Conservation (phyloP, 1,140 invertebrate genomes). For the Pentalonia nigronervosa region DNA sequence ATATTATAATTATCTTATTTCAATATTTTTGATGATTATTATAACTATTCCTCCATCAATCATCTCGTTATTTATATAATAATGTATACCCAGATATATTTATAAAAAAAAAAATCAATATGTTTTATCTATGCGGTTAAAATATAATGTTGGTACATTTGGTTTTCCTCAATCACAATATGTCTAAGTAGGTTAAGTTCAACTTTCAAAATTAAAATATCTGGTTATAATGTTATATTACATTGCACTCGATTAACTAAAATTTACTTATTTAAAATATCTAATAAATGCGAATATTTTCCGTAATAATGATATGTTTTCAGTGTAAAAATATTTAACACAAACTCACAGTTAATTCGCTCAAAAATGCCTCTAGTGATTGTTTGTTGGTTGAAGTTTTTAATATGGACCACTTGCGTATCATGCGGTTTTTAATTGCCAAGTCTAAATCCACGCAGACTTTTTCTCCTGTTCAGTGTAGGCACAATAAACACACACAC, state of each 20-base stretch:
- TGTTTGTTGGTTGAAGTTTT: background rate
- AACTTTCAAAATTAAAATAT: background rate
- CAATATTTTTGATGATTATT: background rate
- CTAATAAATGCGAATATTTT: background rate
- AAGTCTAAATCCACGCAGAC: background rate
- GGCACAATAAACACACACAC: background rate
- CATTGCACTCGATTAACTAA: background rate
- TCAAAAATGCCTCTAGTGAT: background rate
- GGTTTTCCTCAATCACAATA: background rate
- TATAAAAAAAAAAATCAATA: background rate
- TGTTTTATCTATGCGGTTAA: background rate
- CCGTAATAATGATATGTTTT: background rate
- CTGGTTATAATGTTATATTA: background rate
- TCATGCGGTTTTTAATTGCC: background rate
- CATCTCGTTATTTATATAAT: background rate
- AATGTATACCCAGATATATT: no score
- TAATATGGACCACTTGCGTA: background rate
- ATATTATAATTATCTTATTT: background rate
- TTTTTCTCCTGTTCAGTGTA: background rate
- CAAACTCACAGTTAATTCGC: background rate
- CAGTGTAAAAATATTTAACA: background rate
- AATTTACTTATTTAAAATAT: no score
- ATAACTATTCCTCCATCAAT: background rate
- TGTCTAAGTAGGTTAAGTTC: background rate
- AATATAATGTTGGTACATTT: background rate